phyloP scores from a whole-genome alignment of 2,888 invertebrate genomes.

The Gerris lacustris region DNA sequence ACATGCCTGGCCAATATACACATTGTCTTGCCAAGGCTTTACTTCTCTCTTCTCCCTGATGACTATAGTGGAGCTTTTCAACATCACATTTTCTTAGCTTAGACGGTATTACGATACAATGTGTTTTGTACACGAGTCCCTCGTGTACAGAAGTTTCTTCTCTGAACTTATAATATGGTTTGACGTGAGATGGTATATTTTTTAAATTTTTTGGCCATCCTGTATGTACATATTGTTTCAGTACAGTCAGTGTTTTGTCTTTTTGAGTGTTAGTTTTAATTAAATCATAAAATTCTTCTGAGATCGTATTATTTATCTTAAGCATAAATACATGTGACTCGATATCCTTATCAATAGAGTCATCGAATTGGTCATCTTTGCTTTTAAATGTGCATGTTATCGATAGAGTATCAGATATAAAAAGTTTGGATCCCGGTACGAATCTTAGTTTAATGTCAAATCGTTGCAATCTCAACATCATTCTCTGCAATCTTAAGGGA shows the following conservation, averaged over 20 bases:
- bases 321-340: conserved; percentile 24
- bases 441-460: conserved; percentile 22
- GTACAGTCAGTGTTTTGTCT: neutral
- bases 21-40: neutral
- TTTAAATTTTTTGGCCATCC: conserved; percentile 18
- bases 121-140: conserved; percentile 5
- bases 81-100: conserved; percentile 13
- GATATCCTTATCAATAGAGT: conserved; percentile 21
- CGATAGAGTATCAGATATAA: neutral
- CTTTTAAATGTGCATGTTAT: conserved; percentile 27
- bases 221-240: conserved; percentile 15
- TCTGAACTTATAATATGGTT: conserved; percentile 18
- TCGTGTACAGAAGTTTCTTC: conserved; percentile 15
- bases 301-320: conserved; percentile 24
- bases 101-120: conserved; percentile 18
- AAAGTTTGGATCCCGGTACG: conserved; percentile 25
- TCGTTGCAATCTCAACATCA: conserved; percentile 16
- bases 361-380: conserved; percentile 15
- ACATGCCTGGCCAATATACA: neutral
- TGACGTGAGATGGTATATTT: conserved; percentile 21
- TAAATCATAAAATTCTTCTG: conserved; percentile 21
- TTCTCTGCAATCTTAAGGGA: conserved; percentile 17
- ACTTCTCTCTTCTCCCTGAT: neutral
- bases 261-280: conserved; percentile 16
- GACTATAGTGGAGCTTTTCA: neutral